Base-by-base conservation (phyloP, 2,888 invertebrate species). In the Drosophila paucipuncta region DNA sequence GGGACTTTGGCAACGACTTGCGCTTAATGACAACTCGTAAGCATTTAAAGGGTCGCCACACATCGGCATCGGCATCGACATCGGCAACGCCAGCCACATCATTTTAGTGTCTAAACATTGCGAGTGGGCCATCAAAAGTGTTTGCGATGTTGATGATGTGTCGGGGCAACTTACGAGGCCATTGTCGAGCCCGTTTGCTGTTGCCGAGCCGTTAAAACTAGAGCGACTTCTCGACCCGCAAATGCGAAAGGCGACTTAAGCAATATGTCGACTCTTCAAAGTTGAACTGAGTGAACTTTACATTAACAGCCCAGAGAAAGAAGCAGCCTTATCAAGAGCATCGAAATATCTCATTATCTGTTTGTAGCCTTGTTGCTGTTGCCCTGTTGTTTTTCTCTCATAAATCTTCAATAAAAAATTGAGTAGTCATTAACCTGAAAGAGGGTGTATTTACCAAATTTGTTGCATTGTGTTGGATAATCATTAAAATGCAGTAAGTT, bases 391-490 rank as follows among this genome's bases (percentile, higher is more conserved):
- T 22, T 43, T 43, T 59, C 58, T 60, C 69, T 58, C 76, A 79
- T 87, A 89, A 87, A 87, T 90, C 89, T 72, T 63, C 75, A 80
- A 90, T 89, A 91, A 89, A 90, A 77, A 77, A 83, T 83, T 83
- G 80, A 90, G 85, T 87, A 83, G 70, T 85, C 68, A 57, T 84
- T 67, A 81, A 84, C 43, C 25, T 53, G 1, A n/a, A 25, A 35
- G 13, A 5, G 37, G 30, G 50, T 28, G 31, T n/a, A 31, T 39
- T 47, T 22, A 49, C 35, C 7, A 25, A 43, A 53, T 59, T n/a
- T 62, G 73, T 63, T 55, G 76, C 75, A 75, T 68, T 62, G 61
- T 68, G 54, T 73, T 31, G 9, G 11, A 2, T 35, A 53, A 35
- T 16, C 61, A 50, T 68, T 49, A 71, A 66, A 58, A 37, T 50